Evolutionary conservation across 92 coral and sea anemone genomes (phyloP).

Genomic region (Siderastrea siderea): DNA sequence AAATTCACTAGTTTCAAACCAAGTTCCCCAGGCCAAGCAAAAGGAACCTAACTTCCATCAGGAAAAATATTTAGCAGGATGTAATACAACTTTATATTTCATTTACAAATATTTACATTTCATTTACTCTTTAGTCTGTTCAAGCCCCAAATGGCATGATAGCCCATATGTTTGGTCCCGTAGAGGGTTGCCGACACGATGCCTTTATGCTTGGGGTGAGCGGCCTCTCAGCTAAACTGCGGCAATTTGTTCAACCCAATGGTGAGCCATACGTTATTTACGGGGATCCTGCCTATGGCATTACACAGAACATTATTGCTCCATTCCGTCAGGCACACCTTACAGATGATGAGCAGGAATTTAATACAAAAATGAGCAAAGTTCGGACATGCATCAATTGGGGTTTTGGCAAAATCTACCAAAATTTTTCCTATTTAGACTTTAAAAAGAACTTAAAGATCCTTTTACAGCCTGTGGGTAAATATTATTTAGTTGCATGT

Average conservation of each 20-base stretch:
- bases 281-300: conserved; percentile 72
- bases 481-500: conserved; percentile 53
- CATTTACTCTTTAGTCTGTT: conserved; percentile 46
- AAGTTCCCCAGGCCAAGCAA: conserved; percentile 38
- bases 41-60: conserved; percentile 34
- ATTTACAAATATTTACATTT: conserved; percentile 26
- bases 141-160: conserved; percentile 61
- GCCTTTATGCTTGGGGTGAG: conserved; percentile 74
- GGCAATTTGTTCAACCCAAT: conserved; percentile 47
- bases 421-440: conserved; percentile 69
- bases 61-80: conserved; percentile 15
- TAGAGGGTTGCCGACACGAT: conserved; percentile 70
- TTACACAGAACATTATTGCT: conserved; percentile 65
- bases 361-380: conserved; percentile 53
- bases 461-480: conserved; percentile 71
- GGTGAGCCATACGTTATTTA: conserved; percentile 64
- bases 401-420: conserved; percentile 62
- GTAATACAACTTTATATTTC: conserved; percentile 30
- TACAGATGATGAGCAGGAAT: conserved; percentile 46
- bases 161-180: conserved; percentile 66
- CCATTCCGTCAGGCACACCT: conserved; percentile 62
- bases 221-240: conserved; percentile 50
- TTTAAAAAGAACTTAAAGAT: conserved; percentile 72
- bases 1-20: conserved; percentile 45
- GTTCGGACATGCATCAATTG: conserved; percentile 58